A percentile compares a stretch with the other conserved stretches of the same genome.
Conservation (phyloP, 2,113 vertebrate genomes). For the Picathartes gymnocephalus region DNA sequence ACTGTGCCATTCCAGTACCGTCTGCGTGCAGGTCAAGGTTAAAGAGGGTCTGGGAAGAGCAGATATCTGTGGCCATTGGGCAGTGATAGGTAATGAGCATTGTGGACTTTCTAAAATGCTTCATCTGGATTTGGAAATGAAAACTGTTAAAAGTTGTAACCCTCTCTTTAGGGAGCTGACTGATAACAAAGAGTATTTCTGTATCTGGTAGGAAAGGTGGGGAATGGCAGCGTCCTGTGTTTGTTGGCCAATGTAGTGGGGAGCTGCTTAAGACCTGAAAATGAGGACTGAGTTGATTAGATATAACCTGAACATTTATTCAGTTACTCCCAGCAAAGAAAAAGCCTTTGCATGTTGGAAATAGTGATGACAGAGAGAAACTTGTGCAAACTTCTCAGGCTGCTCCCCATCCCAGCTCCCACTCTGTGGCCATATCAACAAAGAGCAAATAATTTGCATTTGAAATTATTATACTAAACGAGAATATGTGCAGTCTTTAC, state of each 20-base stretch:
- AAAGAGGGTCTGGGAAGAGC: slow-evolving; percentile 37
- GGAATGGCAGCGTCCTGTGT: not conserved
- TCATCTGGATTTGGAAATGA: slow-evolving; percentile 62
- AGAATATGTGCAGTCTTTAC: not conserved
- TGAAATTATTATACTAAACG: not conserved
- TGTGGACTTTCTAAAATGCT: slow-evolving; percentile 22
- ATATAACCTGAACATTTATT: slow-evolving; percentile 38
- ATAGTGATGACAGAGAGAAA: not conserved
- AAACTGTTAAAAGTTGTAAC: slow-evolving; percentile 41
- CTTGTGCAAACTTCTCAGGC: not conserved
- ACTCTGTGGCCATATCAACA: not conserved
- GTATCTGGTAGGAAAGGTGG: slow-evolving; percentile 36
- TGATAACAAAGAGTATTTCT: slow-evolving; percentile 1
- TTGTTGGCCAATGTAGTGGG: slow-evolving; percentile 1
- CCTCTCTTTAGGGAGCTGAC: slow-evolving; percentile 29
- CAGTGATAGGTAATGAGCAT: slow-evolving; percentile 52
- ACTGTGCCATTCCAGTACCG: not conserved
- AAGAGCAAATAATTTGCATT: not conserved
- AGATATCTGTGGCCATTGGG: slow-evolving; percentile 30
- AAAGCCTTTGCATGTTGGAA: slow-evolving; percentile 31
- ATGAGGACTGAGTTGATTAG: slow-evolving; percentile 39
- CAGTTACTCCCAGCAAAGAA: slow-evolving; percentile 5
- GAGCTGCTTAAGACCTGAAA: slow-evolving; percentile 36
- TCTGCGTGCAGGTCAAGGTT: not conserved
- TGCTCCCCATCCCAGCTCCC: not conserved